phyloP scores from a whole-genome alignment of 2,113 vertebrate species.

The Microtus richardsoni region DNA sequence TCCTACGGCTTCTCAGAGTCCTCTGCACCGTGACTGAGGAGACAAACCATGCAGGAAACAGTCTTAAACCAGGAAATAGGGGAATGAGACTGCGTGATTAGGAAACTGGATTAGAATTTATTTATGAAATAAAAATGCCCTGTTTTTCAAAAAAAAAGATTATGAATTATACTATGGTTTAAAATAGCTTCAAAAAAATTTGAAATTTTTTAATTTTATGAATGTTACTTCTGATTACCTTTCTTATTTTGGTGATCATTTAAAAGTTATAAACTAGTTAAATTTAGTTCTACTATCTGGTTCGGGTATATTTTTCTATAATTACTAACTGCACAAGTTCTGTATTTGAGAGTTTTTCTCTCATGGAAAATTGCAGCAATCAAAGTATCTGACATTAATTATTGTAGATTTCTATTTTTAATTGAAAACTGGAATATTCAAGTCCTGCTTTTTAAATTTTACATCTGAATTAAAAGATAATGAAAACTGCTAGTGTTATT shows the following conservation, averaged over 20 bases:
- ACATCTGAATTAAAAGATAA: background rate
- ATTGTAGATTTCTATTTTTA: slow-evolving; percentile 25
- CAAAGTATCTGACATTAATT: background rate
- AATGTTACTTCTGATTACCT: slow-evolving; percentile 30
- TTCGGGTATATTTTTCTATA: background rate
- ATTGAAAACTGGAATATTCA: slow-evolving; percentile 9
- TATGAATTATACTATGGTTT: background rate
- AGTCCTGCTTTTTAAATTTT: slow-evolving; percentile 27
- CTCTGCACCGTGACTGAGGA: no score
- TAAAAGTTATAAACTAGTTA: slow-evolving; percentile 53
- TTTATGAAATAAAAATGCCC: no score
- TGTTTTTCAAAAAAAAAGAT: no score
- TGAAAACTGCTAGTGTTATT: slow-evolving; percentile 46
- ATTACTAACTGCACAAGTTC: background rate
- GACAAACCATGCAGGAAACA: no score
- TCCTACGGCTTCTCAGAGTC: no score
- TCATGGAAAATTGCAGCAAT: slow-evolving; percentile 3
- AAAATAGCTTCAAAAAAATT: background rate
- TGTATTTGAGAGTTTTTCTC: background rate
- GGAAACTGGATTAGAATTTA: no score
- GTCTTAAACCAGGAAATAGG: no score
- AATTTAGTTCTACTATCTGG: slow-evolving; percentile 20
- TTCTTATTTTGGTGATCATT: slow-evolving; percentile 1
- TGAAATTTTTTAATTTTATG: background rate
- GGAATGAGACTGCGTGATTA: no score